Conservation (phyloP, 2,888 invertebrate species). For the Agonopterix arenella region DNA sequence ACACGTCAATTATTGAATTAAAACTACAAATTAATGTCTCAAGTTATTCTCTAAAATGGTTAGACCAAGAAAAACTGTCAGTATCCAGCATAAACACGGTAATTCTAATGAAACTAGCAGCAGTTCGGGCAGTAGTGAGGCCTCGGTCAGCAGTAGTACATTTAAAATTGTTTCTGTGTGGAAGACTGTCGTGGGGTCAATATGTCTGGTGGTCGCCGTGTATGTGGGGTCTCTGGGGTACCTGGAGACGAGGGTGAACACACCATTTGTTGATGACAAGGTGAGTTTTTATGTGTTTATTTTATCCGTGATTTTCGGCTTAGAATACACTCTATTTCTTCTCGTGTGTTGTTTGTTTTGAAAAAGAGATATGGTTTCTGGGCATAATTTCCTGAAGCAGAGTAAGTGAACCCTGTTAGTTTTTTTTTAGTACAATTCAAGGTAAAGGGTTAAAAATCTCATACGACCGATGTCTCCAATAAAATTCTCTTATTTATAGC, state of each 20-base stretch:
- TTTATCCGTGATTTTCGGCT: neutral
- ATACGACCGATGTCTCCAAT: too few relatives aligned
- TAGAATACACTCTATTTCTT: neutral
- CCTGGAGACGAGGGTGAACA: slow-evolving; percentile 91
- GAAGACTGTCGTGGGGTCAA: slow-evolving; percentile 78
- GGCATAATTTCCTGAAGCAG: too few relatives aligned
- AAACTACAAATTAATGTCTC: slow-evolving; percentile 16
- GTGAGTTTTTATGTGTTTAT: slow-evolving; percentile 45
- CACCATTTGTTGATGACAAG: slow-evolving; percentile 87
- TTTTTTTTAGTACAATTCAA: too few relatives aligned
- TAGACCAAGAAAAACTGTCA: slow-evolving; percentile 44
- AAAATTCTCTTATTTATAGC: too few relatives aligned
- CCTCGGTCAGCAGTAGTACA: slow-evolving; percentile 22
- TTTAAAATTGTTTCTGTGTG: slow-evolving; percentile 56
- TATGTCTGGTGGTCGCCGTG: slow-evolving; percentile 82
- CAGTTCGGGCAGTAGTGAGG: slow-evolving; percentile 42
- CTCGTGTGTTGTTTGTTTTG: too few relatives aligned
- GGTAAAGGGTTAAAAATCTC: too few relatives aligned
- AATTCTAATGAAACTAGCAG: slow-evolving; percentile 46
- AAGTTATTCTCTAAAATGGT: slow-evolving; percentile 35
- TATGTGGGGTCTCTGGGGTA: slow-evolving; percentile 89
- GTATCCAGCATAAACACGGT: slow-evolving; percentile 30
- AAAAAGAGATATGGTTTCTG: too few relatives aligned
- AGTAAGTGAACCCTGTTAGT: too few relatives aligned
- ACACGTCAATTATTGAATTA: slow-evolving; percentile 27